phyloP scores from a whole-genome alignment of 2,797 vertebrate genomes.

The Mastacembelus armatus region DNA sequence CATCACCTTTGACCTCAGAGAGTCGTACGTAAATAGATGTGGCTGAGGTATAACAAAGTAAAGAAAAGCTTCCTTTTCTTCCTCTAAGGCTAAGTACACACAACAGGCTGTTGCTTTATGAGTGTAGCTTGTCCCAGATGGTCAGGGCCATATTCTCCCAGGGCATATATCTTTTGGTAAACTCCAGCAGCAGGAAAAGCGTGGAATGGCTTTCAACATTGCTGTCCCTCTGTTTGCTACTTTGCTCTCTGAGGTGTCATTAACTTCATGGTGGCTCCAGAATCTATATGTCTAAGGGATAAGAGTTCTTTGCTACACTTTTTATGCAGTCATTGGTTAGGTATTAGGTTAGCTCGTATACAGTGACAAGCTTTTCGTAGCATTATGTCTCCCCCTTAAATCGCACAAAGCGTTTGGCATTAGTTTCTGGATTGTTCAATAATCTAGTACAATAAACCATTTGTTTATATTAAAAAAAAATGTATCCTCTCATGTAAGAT shows the following conservation, averaged over 20 bases:
- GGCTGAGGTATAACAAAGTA: constrained; percentile 35
- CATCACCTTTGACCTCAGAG: constrained; percentile 36
- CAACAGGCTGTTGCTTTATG: constrained; percentile 57
- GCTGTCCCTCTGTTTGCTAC: constrained; percentile 23
- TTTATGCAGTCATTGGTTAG: not conserved
- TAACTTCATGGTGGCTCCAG: constrained; percentile 1
- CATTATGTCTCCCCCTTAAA: no score
- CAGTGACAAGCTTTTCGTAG: no score
- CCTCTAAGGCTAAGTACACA: constrained; percentile 46
- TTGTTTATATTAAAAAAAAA: constrained; percentile 37
- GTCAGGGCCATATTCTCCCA: constrained; percentile 47
- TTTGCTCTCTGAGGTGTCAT: constrained; percentile 22
- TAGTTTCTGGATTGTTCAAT: constrained; percentile 36
- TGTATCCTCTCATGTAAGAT: constrained; percentile 2
- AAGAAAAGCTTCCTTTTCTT: constrained; percentile 41
- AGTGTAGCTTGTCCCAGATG: constrained; percentile 33
- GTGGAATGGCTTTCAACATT: constrained; percentile 40
- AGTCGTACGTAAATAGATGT: constrained; percentile 41
- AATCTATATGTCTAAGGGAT: not conserved
- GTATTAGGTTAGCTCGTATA: not conserved
- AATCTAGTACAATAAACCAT: constrained; percentile 35
- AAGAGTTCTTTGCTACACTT: not conserved
- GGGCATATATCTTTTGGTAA: constrained; percentile 52
- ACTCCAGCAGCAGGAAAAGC: constrained; percentile 46
- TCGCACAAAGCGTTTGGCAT: no score